phyloP scores from a whole-genome alignment of 1,140 invertebrate species.

The Atopsyche davidsoni region DNA sequence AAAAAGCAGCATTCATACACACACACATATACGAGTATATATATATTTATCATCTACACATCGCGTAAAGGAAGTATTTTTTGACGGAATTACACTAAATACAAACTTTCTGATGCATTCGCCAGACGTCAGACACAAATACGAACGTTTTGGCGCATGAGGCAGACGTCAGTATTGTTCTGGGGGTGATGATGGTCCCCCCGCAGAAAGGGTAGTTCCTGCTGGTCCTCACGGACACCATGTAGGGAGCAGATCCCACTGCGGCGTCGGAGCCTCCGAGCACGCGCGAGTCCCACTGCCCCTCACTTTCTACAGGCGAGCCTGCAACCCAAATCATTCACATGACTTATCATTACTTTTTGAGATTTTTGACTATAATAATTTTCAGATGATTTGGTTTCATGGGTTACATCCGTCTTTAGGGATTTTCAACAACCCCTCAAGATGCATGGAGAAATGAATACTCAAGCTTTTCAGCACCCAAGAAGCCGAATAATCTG shows the following conservation, averaged over 20 bases:
- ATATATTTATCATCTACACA: neutral
- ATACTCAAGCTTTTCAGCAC: too few species aligned
- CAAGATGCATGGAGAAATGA: too few species aligned
- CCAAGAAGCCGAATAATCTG: too few species aligned
- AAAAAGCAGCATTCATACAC: too few species aligned
- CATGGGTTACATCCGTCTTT: too few species aligned
- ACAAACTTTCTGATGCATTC: conserved; percentile 35
- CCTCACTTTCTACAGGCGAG: too few species aligned
- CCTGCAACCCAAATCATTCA: too few species aligned
- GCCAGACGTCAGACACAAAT: conserved; percentile 28
- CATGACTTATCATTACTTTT: neutral
- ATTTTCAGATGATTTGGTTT: too few species aligned
- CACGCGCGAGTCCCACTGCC: conserved; percentile 32
- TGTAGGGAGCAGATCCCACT: conserved; percentile 40
- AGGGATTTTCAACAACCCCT: too few species aligned
- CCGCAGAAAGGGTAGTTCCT: conserved; percentile 47
- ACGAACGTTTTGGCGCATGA: conserved; percentile 45
- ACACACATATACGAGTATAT: too few species aligned
- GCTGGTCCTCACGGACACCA: conserved; percentile 39
- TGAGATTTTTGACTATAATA: neutral
- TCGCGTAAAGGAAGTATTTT: too few species aligned
- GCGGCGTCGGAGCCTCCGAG: conserved; percentile 43
- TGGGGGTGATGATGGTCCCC: conserved; percentile 43
- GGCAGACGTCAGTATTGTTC: conserved; percentile 47
- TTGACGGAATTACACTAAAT: too few species aligned